Percentiles rank a stretch among this genome's conserved stretches.
These are phyloP conservation scores for Pampusana beccarii DNA, from an alignment of 2,113 vertebrate genomes.

Conservation along the genomic window DNA sequence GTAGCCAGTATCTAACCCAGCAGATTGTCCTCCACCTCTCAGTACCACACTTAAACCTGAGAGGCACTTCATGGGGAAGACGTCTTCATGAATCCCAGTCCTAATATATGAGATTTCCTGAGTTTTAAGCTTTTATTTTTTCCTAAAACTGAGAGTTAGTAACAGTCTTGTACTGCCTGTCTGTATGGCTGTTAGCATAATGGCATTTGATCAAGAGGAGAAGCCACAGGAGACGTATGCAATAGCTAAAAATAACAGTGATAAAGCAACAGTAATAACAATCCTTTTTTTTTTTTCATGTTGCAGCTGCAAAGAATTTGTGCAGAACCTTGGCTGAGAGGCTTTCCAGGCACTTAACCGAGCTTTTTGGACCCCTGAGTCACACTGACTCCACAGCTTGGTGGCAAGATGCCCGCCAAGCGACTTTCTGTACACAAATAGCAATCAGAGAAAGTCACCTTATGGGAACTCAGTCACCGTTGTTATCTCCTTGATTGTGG, in stretches of 20 bases:
- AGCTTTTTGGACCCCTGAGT: background rate
- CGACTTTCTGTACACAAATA: background rate
- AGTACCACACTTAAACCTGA: background rate
- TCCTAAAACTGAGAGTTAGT: background rate
- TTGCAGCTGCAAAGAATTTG: background rate
- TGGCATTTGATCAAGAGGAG: background rate
- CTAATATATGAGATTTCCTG: background rate
- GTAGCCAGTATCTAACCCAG: background rate
- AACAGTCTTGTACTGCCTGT: background rate
- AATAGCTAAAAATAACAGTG: background rate
- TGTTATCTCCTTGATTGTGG: background rate
- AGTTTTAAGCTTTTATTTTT: background rate
- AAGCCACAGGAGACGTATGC: background rate
- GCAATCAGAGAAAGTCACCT: background rate
- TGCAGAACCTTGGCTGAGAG: background rate
- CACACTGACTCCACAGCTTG: background rate
- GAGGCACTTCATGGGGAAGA: background rate
- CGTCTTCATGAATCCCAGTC: background rate
- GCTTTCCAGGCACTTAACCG: background rate
- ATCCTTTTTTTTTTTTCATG: background rate
- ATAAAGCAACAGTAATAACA: background rate
- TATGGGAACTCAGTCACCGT: background rate
- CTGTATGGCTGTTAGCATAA: background rate
- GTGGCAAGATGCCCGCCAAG: background rate
- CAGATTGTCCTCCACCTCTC: background rate